Evolutionary conservation across 2,888 invertebrate genomes (phyloP).

Genomic region (Plagodis dolabraria): DNA sequence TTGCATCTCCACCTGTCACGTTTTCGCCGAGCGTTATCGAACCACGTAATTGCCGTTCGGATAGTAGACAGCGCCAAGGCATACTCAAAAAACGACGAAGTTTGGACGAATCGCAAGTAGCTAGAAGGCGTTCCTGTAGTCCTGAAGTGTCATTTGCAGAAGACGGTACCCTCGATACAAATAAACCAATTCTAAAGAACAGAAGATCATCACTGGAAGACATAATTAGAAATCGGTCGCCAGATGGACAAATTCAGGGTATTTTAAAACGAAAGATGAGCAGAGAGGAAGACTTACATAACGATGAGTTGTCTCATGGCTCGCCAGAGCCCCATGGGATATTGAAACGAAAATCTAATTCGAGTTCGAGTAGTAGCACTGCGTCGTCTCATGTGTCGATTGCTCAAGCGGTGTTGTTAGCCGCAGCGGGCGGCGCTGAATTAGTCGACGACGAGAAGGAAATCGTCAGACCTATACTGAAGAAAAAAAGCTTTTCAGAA

Average conservation of each 20-base stretch:
- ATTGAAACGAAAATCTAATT: slow-evolving; percentile 91
- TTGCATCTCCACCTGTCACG: slow-evolving; percentile 89
- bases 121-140: slow-evolving; percentile 88
- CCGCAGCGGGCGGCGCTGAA: slow-evolving; percentile 86
- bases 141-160: slow-evolving; percentile 87
- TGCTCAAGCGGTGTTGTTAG: slow-evolving; percentile 87
- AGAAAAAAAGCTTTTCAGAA: slow-evolving; percentile 92
- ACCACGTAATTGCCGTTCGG: slow-evolving; percentile 83
- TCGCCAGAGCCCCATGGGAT: slow-evolving; percentile 91
- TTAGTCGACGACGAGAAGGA: slow-evolving; percentile 84
- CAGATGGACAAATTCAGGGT: slow-evolving; percentile 87
- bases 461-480: slow-evolving; percentile 90
- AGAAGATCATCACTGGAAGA: slow-evolving; percentile 90
- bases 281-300: slow-evolving; percentile 86
- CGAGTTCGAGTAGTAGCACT: slow-evolving; percentile 87
- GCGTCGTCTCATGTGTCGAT: slow-evolving; percentile 88
- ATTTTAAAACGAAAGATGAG: slow-evolving; percentile 90
- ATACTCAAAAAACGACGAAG: slow-evolving; percentile 94
- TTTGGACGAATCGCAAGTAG: slow-evolving; percentile 91
- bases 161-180: slow-evolving; percentile 83
- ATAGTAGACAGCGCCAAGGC: slow-evolving; percentile 88
- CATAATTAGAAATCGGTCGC: slow-evolving; percentile 86
- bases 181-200: slow-evolving; percentile 88
- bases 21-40: slow-evolving; percentile 91
- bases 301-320: slow-evolving; percentile 85